Evolutionary conservation across 2,113 vertebrate species (phyloP).

Genomic region (Empidonax alnorum): DNA sequence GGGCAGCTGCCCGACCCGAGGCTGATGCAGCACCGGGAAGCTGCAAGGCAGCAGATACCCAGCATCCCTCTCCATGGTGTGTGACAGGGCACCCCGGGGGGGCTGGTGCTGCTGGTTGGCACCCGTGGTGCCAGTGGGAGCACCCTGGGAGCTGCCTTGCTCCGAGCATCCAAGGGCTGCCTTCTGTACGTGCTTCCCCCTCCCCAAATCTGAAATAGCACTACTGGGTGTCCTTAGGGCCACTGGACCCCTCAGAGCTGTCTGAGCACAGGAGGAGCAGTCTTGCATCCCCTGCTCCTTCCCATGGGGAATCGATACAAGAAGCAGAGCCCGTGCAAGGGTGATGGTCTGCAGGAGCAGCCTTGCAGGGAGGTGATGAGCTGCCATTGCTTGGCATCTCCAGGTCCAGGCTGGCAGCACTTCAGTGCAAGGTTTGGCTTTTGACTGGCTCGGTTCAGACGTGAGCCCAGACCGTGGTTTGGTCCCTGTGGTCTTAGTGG

Average conservation of each 20-base stretch:
- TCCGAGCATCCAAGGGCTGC: rapidly evolving
- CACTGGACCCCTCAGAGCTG: background rate
- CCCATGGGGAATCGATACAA: rapidly evolving
- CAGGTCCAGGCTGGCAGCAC: background rate
- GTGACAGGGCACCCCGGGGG: background rate
- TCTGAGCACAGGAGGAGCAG: background rate
- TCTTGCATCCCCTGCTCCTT: background rate
- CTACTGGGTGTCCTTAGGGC: background rate
- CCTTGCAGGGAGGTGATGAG: background rate
- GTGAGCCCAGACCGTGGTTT: background rate
- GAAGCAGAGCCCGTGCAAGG: background rate
- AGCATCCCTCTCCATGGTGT: rapidly evolving
- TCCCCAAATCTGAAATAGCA: background rate
- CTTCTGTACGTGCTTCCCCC: background rate
- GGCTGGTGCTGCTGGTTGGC: background rate
- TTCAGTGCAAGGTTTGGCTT: background rate
- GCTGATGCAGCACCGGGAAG: background rate
- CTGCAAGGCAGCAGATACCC: background rate
- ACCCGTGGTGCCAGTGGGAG: background rate
- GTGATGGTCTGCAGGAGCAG: background rate
- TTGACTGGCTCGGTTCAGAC: background rate
- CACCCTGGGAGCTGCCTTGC: background rate
- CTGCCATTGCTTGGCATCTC: background rate
- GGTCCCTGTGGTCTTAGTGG: background rate
- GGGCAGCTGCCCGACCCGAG: background rate